Evolutionary conservation across 2,888 invertebrate genomes (phyloP).

Genomic region (Cephus sareptanus): DNA sequence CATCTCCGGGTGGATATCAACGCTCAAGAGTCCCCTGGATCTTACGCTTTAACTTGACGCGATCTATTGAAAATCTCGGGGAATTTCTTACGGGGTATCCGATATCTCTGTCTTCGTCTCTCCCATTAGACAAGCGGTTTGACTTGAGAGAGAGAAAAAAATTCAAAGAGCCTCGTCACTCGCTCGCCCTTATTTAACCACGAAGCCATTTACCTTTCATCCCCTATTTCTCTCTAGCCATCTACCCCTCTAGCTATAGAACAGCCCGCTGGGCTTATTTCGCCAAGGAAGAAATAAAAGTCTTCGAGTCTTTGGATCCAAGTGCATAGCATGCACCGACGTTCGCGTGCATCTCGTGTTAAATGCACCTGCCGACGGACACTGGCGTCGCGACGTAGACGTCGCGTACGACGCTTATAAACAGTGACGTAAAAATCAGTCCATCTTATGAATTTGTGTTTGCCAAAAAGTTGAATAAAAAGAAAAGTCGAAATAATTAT

Average conservation of each 20-base stretch:
- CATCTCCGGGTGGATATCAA: neutral
- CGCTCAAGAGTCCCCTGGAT: neutral
- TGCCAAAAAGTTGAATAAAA: neutral
- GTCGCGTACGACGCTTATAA: neutral
- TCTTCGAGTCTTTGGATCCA: neutral
- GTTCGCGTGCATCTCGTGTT: neutral
- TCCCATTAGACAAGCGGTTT: neutral
- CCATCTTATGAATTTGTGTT: neutral
- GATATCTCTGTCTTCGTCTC: neutral
- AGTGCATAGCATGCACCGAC: neutral
- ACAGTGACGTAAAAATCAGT: neutral
- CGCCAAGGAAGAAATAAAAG: neutral
- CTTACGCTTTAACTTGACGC: neutral
- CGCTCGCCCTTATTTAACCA: neutral
- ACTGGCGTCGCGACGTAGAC: neutral
- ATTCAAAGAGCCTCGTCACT: neutral
- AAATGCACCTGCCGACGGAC: neutral
- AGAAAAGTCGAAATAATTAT: neutral
- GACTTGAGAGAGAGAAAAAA: neutral
- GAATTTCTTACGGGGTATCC: neutral
- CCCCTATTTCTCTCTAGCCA: neutral
- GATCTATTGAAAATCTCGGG: neutral
- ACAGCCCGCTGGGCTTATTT: neutral
- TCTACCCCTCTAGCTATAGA: neutral
- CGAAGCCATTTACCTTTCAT: neutral